Evolutionary conservation across 2,797 vertebrate species (phyloP), one percentile per base, ranked within the genome.

Genomic region (Sebastes matsubarae): DNA sequence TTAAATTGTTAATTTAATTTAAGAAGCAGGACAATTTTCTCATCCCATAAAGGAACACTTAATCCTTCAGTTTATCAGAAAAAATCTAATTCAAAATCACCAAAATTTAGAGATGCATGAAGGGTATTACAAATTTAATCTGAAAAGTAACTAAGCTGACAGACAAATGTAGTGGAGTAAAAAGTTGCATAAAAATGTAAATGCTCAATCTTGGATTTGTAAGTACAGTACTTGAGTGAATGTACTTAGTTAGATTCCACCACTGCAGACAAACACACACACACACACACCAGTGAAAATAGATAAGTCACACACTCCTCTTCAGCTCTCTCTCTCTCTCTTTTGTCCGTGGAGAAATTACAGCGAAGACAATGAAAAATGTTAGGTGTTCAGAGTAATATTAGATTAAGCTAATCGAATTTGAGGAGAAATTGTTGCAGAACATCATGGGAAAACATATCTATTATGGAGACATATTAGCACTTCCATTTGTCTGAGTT

Each of bases 381-480:
- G 90, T 92, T 83, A 80, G 86, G 89, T 92, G 90, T 93, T 94
- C 90, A 82, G 88, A 91, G 89, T 76, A 88, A 89, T 90, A 92
- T 93, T 91, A 90, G 80, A 94, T 94, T 92, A 93, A 89, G 87
- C 88, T 92, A 94, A 95, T 94, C 65, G 60, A 93, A 93, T 93
- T 65, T 92, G 89, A 91, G 82, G 79, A 82, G 73, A 88, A 87
- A 89, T 90, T 93, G 85, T 92, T 92, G 90, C 86, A 90, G 89
- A 91, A 91, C 86, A 87, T 94, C 90, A 87, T 78, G 86, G 88
- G 88, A 92, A 93, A 93, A 94, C 92, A 94, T 82, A 91, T 93
- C 79, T 94, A 92, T 94, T 94, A 93, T 72, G 77, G 87, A 93
- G 92, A 94, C 81, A 61, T 85, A 93, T 94, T 90, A 92, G 77